Percentiles rank a stretch among this genome's conserved stretches.
These are phyloP conservation scores for Phyllotreta cruciferae DNA, from an alignment of 2,888 invertebrate species.

Conservation along the genomic window DNA sequence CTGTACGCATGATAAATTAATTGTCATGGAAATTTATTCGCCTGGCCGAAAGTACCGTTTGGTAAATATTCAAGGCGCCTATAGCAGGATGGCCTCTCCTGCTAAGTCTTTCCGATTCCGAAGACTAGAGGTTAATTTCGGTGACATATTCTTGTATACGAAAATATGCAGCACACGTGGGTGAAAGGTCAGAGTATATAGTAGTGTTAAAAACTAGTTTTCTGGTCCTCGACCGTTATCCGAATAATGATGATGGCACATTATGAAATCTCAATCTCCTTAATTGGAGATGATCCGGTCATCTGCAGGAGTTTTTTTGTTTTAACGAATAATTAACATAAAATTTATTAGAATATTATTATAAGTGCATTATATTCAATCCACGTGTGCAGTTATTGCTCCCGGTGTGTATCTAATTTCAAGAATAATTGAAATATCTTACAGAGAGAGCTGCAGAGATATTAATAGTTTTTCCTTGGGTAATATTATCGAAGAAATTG, in stretches of 20 bases:
- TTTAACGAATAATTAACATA: background rate
- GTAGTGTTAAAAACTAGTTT: conserved; percentile 17
- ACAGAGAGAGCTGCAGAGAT: background rate
- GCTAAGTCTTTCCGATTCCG: too few relatives aligned
- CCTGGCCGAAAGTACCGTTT: too few relatives aligned
- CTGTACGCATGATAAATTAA: too few relatives aligned
- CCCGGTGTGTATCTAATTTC: too few relatives aligned
- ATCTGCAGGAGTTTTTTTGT: too few relatives aligned
- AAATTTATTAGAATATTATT: background rate
- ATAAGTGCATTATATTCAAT: background rate
- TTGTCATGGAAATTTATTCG: too few relatives aligned
- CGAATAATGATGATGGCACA: conserved; percentile 3
- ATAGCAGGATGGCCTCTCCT: too few relatives aligned
- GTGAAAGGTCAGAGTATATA: conserved; percentile 14
- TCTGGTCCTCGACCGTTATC: conserved; percentile 14
- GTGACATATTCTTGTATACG: conserved; percentile 2
- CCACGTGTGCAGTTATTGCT: too few relatives aligned
- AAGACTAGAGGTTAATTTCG: conserved; percentile 8
- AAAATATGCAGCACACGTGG: conserved; percentile 18
- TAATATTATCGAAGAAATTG: background rate
- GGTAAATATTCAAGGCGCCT: too few relatives aligned
- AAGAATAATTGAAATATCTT: background rate
- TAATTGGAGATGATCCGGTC: conserved; percentile 10
- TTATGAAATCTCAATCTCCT: conserved; percentile 15
- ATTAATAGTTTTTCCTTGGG: background rate